A percentile compares a stretch with the other conserved stretches of the same genome.
Conservation (phyloP, 1,140 invertebrate species). For the Oreohelix idahoensis region DNA sequence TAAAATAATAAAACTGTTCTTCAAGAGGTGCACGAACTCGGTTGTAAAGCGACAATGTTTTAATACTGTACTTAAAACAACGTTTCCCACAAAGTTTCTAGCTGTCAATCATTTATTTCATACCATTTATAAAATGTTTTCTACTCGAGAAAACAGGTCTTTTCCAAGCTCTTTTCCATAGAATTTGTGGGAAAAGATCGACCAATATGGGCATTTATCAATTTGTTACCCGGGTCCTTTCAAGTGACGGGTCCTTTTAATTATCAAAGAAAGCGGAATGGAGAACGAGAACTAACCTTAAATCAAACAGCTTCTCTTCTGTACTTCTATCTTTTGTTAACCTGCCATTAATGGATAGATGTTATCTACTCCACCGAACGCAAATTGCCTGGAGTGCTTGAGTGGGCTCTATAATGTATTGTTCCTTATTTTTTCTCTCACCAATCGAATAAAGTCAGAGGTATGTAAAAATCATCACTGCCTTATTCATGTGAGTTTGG, state of each 20-base stretch:
- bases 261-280: background rate
- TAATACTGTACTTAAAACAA: too few species aligned
- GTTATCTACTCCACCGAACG: background rate
- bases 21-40: too few species aligned
- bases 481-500: background rate
- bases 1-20: too few species aligned
- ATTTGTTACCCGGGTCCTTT: background rate
- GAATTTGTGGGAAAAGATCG: background rate
- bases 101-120: too few species aligned
- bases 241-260: conserved; percentile 3
- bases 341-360: background rate
- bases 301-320: background rate
- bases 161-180: background rate
- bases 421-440: background rate
- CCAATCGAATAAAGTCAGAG: background rate
- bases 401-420: background rate
- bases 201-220: background rate
- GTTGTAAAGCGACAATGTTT: too few species aligned
- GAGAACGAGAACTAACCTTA: background rate
- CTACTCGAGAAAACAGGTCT: too few species aligned
- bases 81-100: too few species aligned
- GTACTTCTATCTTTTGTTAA: background rate
- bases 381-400: background rate
- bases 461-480: background rate
- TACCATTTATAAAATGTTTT: too few species aligned